Base-by-base conservation (phyloP, 2,797 vertebrate genomes). In the Acrossocheilus fasciatus region DNA sequence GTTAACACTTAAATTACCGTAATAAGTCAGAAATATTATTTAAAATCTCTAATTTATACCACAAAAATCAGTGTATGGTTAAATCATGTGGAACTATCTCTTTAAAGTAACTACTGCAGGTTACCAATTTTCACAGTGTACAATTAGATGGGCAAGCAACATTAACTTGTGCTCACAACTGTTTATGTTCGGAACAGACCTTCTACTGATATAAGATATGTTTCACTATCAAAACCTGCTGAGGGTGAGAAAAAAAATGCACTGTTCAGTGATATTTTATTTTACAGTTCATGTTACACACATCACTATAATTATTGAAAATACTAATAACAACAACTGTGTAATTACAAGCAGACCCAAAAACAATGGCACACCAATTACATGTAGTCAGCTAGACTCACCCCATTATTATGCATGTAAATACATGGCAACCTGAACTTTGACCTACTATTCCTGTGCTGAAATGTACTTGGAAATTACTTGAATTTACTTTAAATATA, bases 241-340 rank as follows among this genome's bases (percentile, higher is more conserved):
- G 57, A 62, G 43, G 43, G 14, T 73, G n/a, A 74, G 41, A 17
- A 74, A 74, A 73, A n/a, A 47, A 47, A 74, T 18, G 14, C 15
- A 47, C 1, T 74, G 43, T 74, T 74, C 72, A 74, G 72, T 17
- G 7, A 47, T 47, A 26, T n/a, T 74, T 74, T 47, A 47, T 43
- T 74, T 47, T 74, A 47, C n/a, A 30, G n/a, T 47, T 9, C 72
- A 74, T 30, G 45, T 74, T 74, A 74, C n/a, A 73, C 43, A 68
- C 1, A 3, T 9, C 17, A 47, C 43, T 73, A 47, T 47, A 73
- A 74, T 74, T 43, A n/a, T n/a, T 72, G n/a, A 72, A 45, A 72
- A 45, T 43, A 45, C 72, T 30, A 73, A 73, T 26, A 73, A 47
- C 14, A 74, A 47, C 0, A 47, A 36, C 26, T 54, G 9, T 75